phyloP scores from a whole-genome alignment of 2,113 vertebrate genomes.

The Daubentonia madagascariensis region DNA sequence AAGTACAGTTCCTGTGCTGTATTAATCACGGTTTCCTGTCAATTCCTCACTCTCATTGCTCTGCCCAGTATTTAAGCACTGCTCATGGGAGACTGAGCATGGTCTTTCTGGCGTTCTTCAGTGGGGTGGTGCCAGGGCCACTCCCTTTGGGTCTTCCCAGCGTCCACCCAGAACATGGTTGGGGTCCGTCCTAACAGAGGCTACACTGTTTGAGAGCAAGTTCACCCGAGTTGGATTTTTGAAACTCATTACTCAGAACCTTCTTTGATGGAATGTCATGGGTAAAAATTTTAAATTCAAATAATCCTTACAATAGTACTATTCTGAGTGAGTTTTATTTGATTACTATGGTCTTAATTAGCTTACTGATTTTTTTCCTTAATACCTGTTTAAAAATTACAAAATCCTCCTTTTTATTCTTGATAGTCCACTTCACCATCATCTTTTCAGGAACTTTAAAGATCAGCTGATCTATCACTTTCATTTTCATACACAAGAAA shows the following conservation, averaged over 20 bases:
- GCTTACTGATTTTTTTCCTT: conserved; percentile 39
- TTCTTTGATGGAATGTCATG: conserved; percentile 59
- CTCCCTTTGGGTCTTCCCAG: background rate
- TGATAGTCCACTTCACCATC: background rate
- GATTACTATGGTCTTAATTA: conserved; percentile 72
- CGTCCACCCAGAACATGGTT: background rate
- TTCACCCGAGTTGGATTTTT: background rate
- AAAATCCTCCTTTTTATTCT: background rate
- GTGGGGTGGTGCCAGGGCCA: background rate
- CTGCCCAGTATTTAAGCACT: background rate
- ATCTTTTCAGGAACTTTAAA: conserved; percentile 35
- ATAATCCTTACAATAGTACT: conserved; percentile 66
- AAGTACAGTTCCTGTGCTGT: background rate
- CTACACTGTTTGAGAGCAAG: conserved; percentile 43
- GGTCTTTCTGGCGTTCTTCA: background rate
- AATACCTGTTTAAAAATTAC: conserved; percentile 21
- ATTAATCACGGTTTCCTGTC: background rate
- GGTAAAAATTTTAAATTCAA: conserved; percentile 68
- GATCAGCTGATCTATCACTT: conserved; percentile 8
- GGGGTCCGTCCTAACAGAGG: conserved; percentile 43
- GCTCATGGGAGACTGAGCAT: background rate
- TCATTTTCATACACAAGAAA: background rate
- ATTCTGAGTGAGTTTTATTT: conserved; percentile 79
- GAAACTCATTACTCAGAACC: conserved; percentile 55
- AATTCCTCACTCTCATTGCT: background rate